Conservation (phyloP, 2,797 vertebrate species). For the Atherinosoma microstoma region DNA sequence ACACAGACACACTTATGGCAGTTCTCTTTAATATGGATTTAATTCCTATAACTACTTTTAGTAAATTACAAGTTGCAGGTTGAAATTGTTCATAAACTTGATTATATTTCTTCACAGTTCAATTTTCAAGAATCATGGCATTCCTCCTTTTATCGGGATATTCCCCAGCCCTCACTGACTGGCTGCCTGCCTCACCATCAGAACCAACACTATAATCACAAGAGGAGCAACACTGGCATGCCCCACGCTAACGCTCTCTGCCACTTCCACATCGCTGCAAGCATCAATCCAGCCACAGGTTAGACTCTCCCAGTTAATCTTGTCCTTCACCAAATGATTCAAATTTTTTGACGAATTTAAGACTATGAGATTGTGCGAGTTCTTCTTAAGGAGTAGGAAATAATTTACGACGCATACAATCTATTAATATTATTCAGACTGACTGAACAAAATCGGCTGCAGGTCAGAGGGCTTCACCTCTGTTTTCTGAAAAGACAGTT, state of each 20-base stretch:
- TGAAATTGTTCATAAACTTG: neutral
- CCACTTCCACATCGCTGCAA: constrained; percentile 99
- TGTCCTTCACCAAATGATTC: neutral
- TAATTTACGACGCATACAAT: neutral
- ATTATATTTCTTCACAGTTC: constrained; percentile 74
- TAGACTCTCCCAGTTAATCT: constrained; percentile 8
- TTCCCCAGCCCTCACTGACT: constrained; percentile 87
- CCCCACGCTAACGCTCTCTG: constrained; percentile 94
- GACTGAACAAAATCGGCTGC: constrained; percentile 20
- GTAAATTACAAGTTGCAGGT: neutral
- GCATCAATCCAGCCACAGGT: constrained; percentile 99
- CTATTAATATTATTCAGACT: neutral
- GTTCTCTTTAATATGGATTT: neutral
- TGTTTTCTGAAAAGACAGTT: constrained; percentile 21
- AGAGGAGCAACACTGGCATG: constrained; percentile 70
- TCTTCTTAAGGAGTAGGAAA: neutral
- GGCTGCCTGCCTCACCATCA: constrained; percentile 89
- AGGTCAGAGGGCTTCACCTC: constrained; percentile 28
- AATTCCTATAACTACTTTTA: neutral
- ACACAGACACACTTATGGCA: neutral
- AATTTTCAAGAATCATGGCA: constrained; percentile 87
- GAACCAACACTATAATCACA: constrained; percentile 89
- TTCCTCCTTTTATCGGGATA: constrained; percentile 74
- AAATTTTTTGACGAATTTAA: neutral
- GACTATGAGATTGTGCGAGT: neutral